Base-by-base conservation (phyloP, 2,113 vertebrate genomes). In the Nestor notabilis region DNA sequence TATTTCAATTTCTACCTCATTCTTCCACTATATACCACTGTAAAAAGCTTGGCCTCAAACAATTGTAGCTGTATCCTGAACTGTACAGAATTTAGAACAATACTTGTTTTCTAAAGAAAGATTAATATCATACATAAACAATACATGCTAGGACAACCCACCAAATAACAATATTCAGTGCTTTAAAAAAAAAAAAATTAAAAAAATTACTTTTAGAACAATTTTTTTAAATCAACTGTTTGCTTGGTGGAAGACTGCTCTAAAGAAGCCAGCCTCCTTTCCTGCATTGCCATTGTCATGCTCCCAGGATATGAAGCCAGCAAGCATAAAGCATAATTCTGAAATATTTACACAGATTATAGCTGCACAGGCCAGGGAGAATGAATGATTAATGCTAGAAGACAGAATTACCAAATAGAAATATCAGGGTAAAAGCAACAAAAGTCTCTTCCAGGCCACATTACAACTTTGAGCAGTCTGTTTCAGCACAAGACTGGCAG, bases 331-430 rank as follows among this genome's bases (percentile, higher is more conserved):
- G 68, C 3, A 53, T 18, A 89, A 93, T 37, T 94, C 60, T 94
- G 69, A 70, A 93, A 68, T 79, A 87, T 70, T 93, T 78, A 63
- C 83, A 39, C 33, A 81, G 25, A 44, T 70, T 49, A 49, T 46
- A 75, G 43, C 24, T 75, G 46, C 35, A 63, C 4, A 78, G 28
- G 2, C n/a, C 31, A 16, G 7, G 11, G 2, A 64, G 11, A 83
- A 89, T 64, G 23, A 88, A 69, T 27, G 29, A 78, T 70, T 88
- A 49, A 70, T 72, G 50, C 7, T 27, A n/a, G 50, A 77, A 89
- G 37, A 63, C 35, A 75, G 27, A 39, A 77, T 58, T 37, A 56
- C 8, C 2, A 0, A 47, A n/a, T 1, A 92, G 17, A 74, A 90
- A 92, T 58, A 53, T 37, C 6, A 25, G 87, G 9, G 20, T 71